Conservation (phyloP, 2,888 invertebrate species). For the Ecdyonurus torrentis region DNA sequence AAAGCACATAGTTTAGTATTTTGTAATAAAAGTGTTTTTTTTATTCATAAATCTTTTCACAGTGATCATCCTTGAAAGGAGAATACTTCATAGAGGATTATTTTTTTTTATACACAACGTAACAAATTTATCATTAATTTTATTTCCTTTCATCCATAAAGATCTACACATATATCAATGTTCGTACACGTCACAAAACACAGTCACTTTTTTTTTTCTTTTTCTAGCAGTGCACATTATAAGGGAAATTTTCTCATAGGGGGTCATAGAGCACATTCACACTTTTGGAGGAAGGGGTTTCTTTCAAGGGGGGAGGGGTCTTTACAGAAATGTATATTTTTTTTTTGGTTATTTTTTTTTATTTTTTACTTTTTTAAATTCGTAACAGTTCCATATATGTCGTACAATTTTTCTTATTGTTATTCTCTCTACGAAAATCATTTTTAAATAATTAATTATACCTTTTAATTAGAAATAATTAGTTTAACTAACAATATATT, state of each 20-base stretch:
- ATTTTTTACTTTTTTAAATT: not conserved
- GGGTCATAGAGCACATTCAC: not conserved
- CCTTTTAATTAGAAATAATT: too few species aligned
- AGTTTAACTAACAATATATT: too few species aligned
- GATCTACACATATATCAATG: too few species aligned
- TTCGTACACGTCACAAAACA: not conserved
- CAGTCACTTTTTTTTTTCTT: not conserved
- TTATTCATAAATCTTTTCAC: not conserved
- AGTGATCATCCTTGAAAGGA: not conserved
- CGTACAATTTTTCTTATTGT: too few species aligned
- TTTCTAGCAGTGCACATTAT: not conserved
- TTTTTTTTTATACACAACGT: not conserved
- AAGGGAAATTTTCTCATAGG: not conserved
- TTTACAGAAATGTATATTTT: too few species aligned
- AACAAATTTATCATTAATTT: not conserved
- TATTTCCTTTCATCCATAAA: too few species aligned
- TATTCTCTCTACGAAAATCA: too few species aligned
- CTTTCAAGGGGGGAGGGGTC: not conserved
- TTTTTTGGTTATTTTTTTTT: too few species aligned
- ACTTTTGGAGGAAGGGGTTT: not conserved
- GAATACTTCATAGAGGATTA: not conserved
- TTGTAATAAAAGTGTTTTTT: not conserved
- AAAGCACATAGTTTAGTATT: not conserved
- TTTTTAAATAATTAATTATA: too few species aligned
- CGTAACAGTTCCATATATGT: not conserved